Percentiles rank a stretch among this genome's conserved stretches.
Conservation (phyloP, 2,113 vertebrate genomes). For the Sinocyclocheilus rhinocerous region DNA sequence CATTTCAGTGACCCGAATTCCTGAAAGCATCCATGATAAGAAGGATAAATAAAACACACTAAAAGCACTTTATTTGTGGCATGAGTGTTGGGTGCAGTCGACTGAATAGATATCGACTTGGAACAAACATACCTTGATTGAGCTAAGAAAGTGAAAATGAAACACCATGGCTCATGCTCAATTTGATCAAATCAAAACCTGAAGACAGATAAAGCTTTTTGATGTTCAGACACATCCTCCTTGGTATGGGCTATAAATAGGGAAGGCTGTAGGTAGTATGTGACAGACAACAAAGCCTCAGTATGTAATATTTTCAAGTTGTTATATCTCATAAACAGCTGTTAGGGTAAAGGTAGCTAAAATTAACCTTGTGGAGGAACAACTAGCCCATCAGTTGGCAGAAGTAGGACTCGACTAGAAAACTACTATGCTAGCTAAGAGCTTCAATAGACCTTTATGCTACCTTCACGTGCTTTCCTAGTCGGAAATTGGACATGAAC, state of each 20-base stretch:
- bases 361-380: neutral
- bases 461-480: no score
- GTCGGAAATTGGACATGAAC: no score
- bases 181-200: slow-evolving; percentile 64
- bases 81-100: slow-evolving; percentile 27
- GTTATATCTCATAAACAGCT: slow-evolving; percentile 28
- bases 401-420: neutral
- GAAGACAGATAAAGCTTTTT: slow-evolving; percentile 39
- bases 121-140: slow-evolving; percentile 73
- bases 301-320: slow-evolving; percentile 19
- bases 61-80: slow-evolving; percentile 42
- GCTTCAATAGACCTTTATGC: no score
- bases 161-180: slow-evolving; percentile 74
- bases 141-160: slow-evolving; percentile 76
- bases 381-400: neutral
- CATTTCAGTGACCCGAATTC: neutral
- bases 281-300: slow-evolving; percentile 10
- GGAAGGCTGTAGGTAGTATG: neutral
- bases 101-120: slow-evolving; percentile 77
- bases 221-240: slow-evolving; percentile 42
- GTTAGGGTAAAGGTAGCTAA: neutral
- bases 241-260: slow-evolving; percentile 36
- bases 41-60: slow-evolving; percentile 4
- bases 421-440: neutral
- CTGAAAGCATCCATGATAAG: neutral